phyloP scores from a whole-genome alignment of 2,888 invertebrate genomes.

The Girardia tigrina region DNA sequence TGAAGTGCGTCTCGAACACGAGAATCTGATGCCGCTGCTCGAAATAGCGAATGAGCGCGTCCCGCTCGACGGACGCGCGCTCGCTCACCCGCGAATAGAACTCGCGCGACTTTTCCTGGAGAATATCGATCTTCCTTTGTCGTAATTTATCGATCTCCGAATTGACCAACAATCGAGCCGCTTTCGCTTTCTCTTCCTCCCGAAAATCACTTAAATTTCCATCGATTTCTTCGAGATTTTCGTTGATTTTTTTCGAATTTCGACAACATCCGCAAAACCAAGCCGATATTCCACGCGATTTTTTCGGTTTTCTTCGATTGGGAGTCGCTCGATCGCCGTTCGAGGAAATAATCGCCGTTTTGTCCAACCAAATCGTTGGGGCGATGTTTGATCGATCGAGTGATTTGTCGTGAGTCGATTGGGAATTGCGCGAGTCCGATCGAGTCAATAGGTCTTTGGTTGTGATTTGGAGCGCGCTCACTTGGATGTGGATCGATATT shows the following conservation, averaged over 20 bases:
- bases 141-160: conserved; percentile 16
- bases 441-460: not conserved
- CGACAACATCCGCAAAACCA: not conserved
- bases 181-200: not conserved
- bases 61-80: not conserved
- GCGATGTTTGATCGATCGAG: too few species aligned
- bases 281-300: not conserved
- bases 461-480: not conserved
- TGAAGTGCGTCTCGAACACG: not conserved
- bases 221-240: not conserved
- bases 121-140: conserved; percentile 1
- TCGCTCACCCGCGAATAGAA: not conserved
- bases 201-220: too few species aligned
- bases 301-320: not conserved
- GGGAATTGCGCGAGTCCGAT: not conserved
- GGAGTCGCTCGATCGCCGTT: not conserved
- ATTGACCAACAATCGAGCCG: not conserved
- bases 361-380: not conserved
- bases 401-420: too few species aligned
- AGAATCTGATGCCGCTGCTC: conserved; percentile 1
- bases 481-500: not conserved
- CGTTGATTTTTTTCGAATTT: not conserved
- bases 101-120: not conserved
- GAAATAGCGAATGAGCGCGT: not conserved
- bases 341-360: not conserved